phyloP scores from a whole-genome alignment of 1,140 invertebrate genomes.

The Drosophila bocki region DNA sequence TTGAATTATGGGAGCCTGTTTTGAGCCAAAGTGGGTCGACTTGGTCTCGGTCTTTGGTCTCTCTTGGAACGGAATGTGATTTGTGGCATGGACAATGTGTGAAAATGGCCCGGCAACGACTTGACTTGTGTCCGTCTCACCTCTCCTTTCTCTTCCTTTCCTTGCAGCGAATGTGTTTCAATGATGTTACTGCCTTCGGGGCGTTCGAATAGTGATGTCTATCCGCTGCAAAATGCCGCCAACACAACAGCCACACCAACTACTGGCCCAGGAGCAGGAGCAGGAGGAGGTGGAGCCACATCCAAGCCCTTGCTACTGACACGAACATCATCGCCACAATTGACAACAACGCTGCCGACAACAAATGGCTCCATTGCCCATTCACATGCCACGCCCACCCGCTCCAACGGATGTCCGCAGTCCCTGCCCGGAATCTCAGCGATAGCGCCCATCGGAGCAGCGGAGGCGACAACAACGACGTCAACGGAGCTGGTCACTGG shows the following conservation, averaged over 20 bases:
- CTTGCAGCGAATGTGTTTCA: slow-evolving; percentile 80
- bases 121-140: slow-evolving; percentile 31
- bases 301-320: slow-evolving; percentile 72
- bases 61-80: slow-evolving; percentile 66
- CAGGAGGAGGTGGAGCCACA: slow-evolving; percentile 15
- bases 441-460: slow-evolving; percentile 17
- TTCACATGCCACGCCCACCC: slow-evolving; percentile 39
- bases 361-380: slow-evolving; percentile 61
- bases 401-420: slow-evolving; percentile 59
- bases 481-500: slow-evolving; percentile 27
- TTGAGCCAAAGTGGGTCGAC: slow-evolving; percentile 66
- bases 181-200: slow-evolving; percentile 85
- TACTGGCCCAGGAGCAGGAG: slow-evolving; percentile 3
- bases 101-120: slow-evolving; percentile 55
- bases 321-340: slow-evolving; percentile 82
- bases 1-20: slow-evolving; percentile 80
- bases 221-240: slow-evolving; percentile 77
- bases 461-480: slow-evolving; percentile 30
- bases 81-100: slow-evolving; percentile 61
- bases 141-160: slow-evolving; percentile 11
- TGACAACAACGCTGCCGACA: slow-evolving; percentile 63
- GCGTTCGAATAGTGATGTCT: slow-evolving; percentile 84
- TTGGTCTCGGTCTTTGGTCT: slow-evolving; percentile 22
- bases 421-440: slow-evolving; percentile 64
- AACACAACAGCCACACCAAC: slow-evolving; percentile 33